A percentile compares a stretch with the other conserved stretches of the same genome.
Evolutionary conservation across 2,797 vertebrate genomes (phyloP).

Genomic region (Eupleurogrammus muticus): DNA sequence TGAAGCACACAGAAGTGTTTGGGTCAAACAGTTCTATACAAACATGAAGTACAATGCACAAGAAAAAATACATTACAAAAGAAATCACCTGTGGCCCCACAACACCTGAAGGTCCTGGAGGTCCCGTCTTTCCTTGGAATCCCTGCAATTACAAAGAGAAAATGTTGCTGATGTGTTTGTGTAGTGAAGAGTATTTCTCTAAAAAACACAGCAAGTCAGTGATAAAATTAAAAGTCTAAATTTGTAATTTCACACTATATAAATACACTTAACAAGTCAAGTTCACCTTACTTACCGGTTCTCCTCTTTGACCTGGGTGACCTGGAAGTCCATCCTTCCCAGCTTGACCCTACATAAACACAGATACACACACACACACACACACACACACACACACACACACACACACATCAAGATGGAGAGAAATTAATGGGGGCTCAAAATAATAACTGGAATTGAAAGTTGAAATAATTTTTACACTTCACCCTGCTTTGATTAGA

Average conservation of each 20-base stretch:
- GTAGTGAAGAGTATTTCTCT: neutral
- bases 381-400: slow-evolving; percentile 8
- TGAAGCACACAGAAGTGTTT: slow-evolving; percentile 61
- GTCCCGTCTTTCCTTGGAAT: slow-evolving; percentile 98
- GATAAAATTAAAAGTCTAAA: no score
- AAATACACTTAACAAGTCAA: neutral
- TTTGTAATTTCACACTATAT: no score
- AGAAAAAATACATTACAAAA: neutral
- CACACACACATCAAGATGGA: neutral
- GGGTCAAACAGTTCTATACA: neutral
- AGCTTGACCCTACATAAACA: slow-evolving; percentile 75
- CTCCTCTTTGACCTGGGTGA: slow-evolving; percentile 97
- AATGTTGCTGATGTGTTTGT: neutral
- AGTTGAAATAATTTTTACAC: neutral
- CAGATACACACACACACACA: neutral
- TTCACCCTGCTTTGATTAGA: neutral
- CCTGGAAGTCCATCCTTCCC: slow-evolving; percentile 95
- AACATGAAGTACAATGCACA: neutral
- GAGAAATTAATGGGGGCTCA: neutral
- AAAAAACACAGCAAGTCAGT: neutral
- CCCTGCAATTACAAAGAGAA: slow-evolving; percentile 83
- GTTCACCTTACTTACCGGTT: slow-evolving; percentile 88
- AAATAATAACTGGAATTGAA: neutral
- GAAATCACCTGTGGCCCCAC: slow-evolving; percentile 94
- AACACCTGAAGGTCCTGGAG: slow-evolving; percentile 93